Evolutionary conservation across 2,888 invertebrate genomes (phyloP).

Genomic region (Amiota mariae): DNA sequence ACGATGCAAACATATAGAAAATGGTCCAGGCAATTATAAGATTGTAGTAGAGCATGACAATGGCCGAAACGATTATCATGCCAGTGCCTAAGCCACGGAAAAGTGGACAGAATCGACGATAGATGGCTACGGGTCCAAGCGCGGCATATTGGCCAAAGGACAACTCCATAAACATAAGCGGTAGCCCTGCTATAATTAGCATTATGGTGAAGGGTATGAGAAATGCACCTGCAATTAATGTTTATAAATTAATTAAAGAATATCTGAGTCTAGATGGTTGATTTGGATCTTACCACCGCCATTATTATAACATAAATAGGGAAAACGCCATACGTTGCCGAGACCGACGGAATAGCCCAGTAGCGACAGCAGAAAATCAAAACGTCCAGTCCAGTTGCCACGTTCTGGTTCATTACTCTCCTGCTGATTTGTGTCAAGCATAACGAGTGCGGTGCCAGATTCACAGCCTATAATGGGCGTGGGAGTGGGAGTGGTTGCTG

Average conservation of each 20-base stretch:
- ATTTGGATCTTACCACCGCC: constrained; percentile 78
- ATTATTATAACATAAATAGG: constrained; percentile 84
- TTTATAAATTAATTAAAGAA: not conserved
- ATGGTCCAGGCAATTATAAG: constrained; percentile 86
- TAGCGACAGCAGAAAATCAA: constrained; percentile 82
- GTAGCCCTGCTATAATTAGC: constrained; percentile 85
- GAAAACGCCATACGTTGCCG: constrained; percentile 85
- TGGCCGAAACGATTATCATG: constrained; percentile 84
- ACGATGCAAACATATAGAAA: constrained; percentile 83
- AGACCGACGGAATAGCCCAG: constrained; percentile 83
- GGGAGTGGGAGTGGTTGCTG: constrained; percentile 58
- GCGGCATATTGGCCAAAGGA: constrained; percentile 89
- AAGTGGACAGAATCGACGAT: constrained; percentile 82
- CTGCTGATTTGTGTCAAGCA: constrained; percentile 54
- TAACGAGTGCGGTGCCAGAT: constrained; percentile 67
- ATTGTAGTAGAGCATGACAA: constrained; percentile 85
- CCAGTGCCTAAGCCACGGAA: constrained; percentile 84
- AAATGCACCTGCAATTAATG: constrained; percentile 80
- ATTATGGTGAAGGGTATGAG: constrained; percentile 88
- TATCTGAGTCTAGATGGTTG: not conserved
- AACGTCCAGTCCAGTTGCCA: constrained; percentile 84
- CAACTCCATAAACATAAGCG: constrained; percentile 89
- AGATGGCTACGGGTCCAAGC: constrained; percentile 85
- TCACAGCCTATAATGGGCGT: constrained; percentile 67
- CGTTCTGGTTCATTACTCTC: constrained; percentile 75